Evolutionary conservation across 2,797 vertebrate genomes (phyloP).

Genomic region (Scyliorhinus canicula): DNA sequence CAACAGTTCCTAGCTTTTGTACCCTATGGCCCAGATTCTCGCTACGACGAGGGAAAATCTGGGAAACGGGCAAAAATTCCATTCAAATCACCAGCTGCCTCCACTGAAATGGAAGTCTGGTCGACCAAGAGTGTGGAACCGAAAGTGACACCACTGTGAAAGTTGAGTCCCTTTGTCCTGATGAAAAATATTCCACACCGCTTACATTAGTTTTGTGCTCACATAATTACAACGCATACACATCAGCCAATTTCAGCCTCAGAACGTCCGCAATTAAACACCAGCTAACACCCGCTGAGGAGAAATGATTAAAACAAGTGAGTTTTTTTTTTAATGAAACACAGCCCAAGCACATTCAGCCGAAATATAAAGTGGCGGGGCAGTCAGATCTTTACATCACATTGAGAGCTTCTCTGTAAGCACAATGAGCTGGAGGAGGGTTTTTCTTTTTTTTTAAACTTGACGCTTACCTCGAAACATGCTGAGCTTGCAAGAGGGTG

Average conservation of each 20-base stretch:
- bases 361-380: background rate
- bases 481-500: conserved; percentile 21
- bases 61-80: no score
- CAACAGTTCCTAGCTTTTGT: background rate
- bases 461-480: background rate
- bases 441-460: no score
- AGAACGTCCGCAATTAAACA: background rate
- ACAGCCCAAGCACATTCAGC: background rate
- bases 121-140: no score
- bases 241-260: background rate
- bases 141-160: background rate
- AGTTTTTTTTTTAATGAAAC: background rate
- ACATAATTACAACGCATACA: background rate
- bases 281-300: background rate
- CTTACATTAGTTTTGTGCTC: background rate
- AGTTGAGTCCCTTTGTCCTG: background rate
- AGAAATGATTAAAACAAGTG: background rate
- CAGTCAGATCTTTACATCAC: background rate
- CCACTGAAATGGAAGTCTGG: no score
- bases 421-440: background rate
- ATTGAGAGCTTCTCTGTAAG: background rate
- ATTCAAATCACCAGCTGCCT: no score
- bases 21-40: no score
- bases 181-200: background rate
- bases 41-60: no score